Evolutionary conservation across 2,888 invertebrate species (phyloP), one percentile per base, ranked within the genome.

Genomic region (Lycocerus yunnanus): DNA sequence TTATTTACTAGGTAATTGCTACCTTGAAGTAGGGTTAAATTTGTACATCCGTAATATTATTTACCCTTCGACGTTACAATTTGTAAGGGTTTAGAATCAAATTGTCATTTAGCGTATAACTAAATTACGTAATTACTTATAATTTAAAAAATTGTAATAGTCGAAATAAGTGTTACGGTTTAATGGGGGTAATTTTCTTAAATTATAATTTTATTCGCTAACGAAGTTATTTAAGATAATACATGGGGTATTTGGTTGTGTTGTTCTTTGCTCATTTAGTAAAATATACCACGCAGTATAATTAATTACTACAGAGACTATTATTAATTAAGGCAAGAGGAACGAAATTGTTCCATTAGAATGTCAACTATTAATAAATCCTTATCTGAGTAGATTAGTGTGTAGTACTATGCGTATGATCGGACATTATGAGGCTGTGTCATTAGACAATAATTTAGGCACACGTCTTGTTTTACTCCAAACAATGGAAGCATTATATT

Each of bases 271-370:
- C 59, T 14, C 68, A 60, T 11, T 58, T 71, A 15, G 66, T 59
- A 74, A 74, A 71, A 71, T 74, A 65, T 71, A 74, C 61, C 74
- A 74, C 18, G 68, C 59, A 16, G 69, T 72, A 68, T 76, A 76
- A 76, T 76, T 76, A 76, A 76, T 76, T 76, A 74, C 74, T 71
- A 74, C 58, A 58, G 59, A 43, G 76, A 76, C 74, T 72, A 69
- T 72, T 74, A 76, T 76, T 76, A 76, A 74, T 76, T 74, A 71
- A 58, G 72, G 67, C 68, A 69, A 60, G 72, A 71, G 69, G 66
- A 73, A 75, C 75, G 75, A 75, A 73, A 73, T 71, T 75, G 75
- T 75, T 75, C 75, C 75, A 75, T 75, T 75, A 75, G 75, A 75
- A 75, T 66, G 75, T 75, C 75, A 73, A 72, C 75, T 75, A 75